These are phyloP conservation scores for Eupithecia vulgata DNA, from an alignment of 2,888 invertebrate species.

Conservation along the genomic window DNA sequence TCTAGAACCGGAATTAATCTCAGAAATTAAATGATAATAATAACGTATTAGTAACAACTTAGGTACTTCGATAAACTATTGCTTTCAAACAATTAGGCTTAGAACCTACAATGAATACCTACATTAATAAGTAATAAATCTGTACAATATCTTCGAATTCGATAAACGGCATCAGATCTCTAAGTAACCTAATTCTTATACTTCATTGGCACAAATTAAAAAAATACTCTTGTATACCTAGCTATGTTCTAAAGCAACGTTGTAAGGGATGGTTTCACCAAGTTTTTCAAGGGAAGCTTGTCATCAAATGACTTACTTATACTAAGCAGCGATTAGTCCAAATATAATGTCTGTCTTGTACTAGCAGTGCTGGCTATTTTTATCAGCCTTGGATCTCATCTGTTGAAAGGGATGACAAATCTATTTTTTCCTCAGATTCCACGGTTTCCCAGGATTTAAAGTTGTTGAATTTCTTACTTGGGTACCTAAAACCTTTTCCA, in stretches of 20 bases:
- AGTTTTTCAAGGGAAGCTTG: neutral
- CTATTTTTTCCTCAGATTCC: neutral
- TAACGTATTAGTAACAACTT: neutral
- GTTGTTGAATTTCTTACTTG: conserved; percentile 18
- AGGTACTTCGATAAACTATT: neutral
- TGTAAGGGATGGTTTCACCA: neutral
- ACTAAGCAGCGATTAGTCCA: neutral
- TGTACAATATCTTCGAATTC: neutral
- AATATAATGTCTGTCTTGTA: neutral
- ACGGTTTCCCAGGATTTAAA: neutral
- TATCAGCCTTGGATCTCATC: neutral
- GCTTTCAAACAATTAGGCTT: neutral
- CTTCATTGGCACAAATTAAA: neutral
- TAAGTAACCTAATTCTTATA: neutral
- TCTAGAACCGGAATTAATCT: neutral
- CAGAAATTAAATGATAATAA: neutral
- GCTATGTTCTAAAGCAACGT: neutral
- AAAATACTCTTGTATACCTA: neutral
- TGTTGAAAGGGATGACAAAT: neutral
- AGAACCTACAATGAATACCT: neutral
- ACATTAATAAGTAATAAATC: neutral
- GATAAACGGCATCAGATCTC: neutral
- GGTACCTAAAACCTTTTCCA: conserved; percentile 20
- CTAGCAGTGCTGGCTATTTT: neutral
- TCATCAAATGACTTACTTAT: neutral